Conservation (phyloP, 2,888 invertebrate species). For the Eupithecia tripunctaria region DNA sequence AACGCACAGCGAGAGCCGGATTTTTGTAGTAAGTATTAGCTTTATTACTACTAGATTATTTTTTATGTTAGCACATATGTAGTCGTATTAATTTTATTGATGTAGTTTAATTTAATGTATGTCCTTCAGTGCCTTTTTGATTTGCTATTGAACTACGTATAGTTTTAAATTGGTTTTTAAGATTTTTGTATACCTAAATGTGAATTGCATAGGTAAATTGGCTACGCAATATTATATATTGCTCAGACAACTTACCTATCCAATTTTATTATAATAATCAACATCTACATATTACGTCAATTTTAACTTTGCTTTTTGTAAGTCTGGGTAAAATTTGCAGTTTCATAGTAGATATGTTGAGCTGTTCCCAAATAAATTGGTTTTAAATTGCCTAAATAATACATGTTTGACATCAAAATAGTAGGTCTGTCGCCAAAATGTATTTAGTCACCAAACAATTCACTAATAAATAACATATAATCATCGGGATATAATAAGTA, state of each 20-base stretch:
- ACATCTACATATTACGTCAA: neutral
- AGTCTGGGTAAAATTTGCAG: conserved; percentile 5
- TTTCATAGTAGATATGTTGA: too few species aligned
- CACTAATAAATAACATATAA: too few species aligned
- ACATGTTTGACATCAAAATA: too few species aligned
- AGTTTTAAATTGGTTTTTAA: neutral
- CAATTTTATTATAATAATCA: too few species aligned
- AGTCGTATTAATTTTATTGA: neutral
- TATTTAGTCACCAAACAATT: too few species aligned
- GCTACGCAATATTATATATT: conserved; percentile 8
- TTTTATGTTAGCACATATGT: conserved; percentile 8
- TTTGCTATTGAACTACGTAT: neutral
- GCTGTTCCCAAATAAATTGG: too few species aligned
- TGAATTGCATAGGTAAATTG: neutral
- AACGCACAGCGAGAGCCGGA: neutral
- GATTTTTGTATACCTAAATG: neutral
- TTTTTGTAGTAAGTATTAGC: conserved; percentile 12
- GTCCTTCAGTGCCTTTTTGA: conserved; percentile 7
- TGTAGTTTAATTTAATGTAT: conserved; percentile 8
- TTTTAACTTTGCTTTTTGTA: neutral
- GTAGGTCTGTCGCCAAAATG: too few species aligned
- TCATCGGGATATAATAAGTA: too few species aligned
- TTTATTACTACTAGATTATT: conserved; percentile 7
- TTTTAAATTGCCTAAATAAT: too few species aligned
- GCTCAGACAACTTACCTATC: too few species aligned